Evolutionary conservation across 2,888 invertebrate genomes (phyloP).

Genomic region (Sisyra nigra): DNA sequence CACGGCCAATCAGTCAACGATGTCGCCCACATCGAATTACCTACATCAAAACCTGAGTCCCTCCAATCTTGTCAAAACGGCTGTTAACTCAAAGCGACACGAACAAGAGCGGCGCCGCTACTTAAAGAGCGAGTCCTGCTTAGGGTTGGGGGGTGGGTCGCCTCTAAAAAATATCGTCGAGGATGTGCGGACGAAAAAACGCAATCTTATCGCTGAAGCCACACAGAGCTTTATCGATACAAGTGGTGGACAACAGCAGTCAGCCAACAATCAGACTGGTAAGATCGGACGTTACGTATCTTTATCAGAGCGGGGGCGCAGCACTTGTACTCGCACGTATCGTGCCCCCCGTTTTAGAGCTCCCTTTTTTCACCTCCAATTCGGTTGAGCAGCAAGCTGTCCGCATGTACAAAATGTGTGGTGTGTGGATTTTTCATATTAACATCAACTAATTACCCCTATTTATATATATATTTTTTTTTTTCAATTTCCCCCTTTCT

Average conservation of each 20-base stretch:
- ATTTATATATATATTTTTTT: no score
- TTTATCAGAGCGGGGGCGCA: no score
- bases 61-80: slow-evolving; percentile 44
- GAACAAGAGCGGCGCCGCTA: slow-evolving; percentile 34
- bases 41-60: slow-evolving; percentile 30
- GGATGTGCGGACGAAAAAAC: slow-evolving; percentile 28
- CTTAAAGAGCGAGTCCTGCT: slow-evolving; percentile 28
- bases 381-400: no score
- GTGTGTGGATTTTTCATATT: no score
- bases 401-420: no score
- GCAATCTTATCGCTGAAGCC: slow-evolving; percentile 27
- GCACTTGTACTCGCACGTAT: no score
- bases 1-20: slow-evolving; percentile 12
- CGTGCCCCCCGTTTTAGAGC: no score
- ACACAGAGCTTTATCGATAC: slow-evolving; percentile 23
- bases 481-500: no score
- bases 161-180: slow-evolving; percentile 15
- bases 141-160: slow-evolving; percentile 17
- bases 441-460: no score
- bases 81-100: slow-evolving; percentile 42
- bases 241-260: slow-evolving; percentile 22
- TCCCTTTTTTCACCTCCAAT: no score
- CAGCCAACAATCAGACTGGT: slow-evolving; percentile 40
- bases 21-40: slow-evolving; percentile 13
- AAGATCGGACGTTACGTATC: slow-evolving; percentile 25